These are phyloP conservation scores for Hemaris fuciformis DNA, from an alignment of 2,888 invertebrate genomes.

Conservation along the genomic window DNA sequence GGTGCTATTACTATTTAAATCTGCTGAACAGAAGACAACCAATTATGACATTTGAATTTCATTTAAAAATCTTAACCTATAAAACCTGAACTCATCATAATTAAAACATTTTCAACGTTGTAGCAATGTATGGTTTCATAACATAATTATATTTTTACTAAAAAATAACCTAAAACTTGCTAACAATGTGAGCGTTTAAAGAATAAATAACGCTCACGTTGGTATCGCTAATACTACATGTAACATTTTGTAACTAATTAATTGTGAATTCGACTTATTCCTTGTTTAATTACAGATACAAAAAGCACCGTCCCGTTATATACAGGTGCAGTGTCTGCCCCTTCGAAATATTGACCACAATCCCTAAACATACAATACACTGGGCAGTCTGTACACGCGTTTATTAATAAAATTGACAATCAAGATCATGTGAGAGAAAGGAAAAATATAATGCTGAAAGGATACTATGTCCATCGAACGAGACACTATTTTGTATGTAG, in stretches of 20 bases:
- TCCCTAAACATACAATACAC: neutral
- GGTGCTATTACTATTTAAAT: too few species aligned
- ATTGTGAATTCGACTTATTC: conserved; percentile 5
- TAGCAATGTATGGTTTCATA: too few species aligned
- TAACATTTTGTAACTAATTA: conserved; percentile 7
- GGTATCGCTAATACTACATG: neutral
- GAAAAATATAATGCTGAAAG: too few species aligned
- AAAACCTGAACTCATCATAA: too few species aligned
- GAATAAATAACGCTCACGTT: neutral
- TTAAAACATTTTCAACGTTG: too few species aligned
- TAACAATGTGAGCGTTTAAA: neutral
- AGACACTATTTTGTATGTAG: too few species aligned
- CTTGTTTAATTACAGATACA: neutral
- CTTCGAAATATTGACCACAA: neutral
- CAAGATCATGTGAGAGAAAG: neutral
- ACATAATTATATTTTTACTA: too few species aligned
- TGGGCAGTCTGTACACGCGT: neutral
- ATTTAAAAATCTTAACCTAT: neutral
- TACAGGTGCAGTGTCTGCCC: neutral
- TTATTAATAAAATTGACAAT: neutral
- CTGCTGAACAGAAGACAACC: too few species aligned
- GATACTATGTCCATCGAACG: too few species aligned
- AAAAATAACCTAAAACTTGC: neutral
- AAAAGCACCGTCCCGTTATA: neutral
- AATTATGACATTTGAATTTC: too few species aligned